Conservation (phyloP, 2,888 invertebrate genomes). For the Cosmia trapezina region DNA sequence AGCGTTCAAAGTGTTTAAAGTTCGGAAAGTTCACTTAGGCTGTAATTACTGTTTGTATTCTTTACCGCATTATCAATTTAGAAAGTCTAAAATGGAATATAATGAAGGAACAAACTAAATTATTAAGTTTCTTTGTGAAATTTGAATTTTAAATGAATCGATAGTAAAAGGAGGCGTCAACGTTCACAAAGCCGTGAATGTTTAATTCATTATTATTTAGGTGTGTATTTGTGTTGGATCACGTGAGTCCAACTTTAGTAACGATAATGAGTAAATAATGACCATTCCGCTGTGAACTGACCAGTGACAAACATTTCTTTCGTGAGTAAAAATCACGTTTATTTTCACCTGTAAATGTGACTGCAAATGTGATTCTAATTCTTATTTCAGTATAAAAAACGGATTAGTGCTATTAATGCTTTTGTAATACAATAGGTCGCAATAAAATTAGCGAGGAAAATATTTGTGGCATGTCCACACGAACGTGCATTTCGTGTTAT, state of each 20-base stretch:
- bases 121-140: slow-evolving; percentile 28
- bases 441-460: slow-evolving; percentile 60
- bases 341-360: slow-evolving; percentile 63
- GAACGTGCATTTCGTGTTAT: slow-evolving; percentile 60
- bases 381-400: slow-evolving; percentile 54
- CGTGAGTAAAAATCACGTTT: slow-evolving; percentile 62
- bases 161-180: slow-evolving; percentile 30
- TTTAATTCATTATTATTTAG: slow-evolving; percentile 55
- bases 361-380: slow-evolving; percentile 65
- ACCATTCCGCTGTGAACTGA: slow-evolving; percentile 60
- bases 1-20: slow-evolving; percentile 52
- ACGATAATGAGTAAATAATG: slow-evolving; percentile 70
- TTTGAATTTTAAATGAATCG: slow-evolving; percentile 37
- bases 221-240: slow-evolving; percentile 60
- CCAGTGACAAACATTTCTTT: slow-evolving; percentile 66
- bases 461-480: slow-evolving; percentile 54
- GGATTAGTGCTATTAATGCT: slow-evolving; percentile 55
- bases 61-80: slow-evolving; percentile 51
- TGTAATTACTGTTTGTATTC: slow-evolving; percentile 60
- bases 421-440: slow-evolving; percentile 61
- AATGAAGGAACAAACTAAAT: slow-evolving; percentile 28
- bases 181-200: slow-evolving; percentile 40
- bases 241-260: slow-evolving; percentile 57
- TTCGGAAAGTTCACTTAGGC: slow-evolving; percentile 46
- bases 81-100: slow-evolving; percentile 46